A percentile compares a stretch with the other conserved stretches of the same genome.
Conservation (phyloP, 30 jellyfish, hydroid and myxozoan species). For the Nemopilema nomurai region DNA sequence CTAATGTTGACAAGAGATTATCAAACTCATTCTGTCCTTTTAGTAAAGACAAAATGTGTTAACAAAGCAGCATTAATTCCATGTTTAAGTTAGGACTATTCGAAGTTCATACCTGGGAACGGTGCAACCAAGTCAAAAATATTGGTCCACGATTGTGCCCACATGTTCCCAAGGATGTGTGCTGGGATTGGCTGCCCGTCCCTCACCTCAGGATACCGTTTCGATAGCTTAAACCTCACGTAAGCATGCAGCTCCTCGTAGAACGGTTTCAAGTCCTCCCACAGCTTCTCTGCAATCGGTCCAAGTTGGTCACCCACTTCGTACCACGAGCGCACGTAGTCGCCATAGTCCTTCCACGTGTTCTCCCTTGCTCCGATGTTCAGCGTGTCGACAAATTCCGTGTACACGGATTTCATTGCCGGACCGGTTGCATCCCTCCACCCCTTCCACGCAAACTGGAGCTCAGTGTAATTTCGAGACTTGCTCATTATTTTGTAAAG, state of each 20-base stretch:
- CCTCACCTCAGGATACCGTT: conserved; percentile 57
- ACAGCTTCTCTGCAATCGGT: conserved; percentile 75
- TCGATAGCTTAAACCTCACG: conserved; percentile 75
- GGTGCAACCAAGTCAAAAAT: conserved; percentile 84
- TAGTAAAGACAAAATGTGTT: too few species aligned
- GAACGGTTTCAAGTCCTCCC: conserved; percentile 92
- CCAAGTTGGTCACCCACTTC: conserved; percentile 77
- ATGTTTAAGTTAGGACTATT: background rate
- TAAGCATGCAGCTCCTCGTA: conserved; percentile 95
- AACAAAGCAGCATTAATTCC: background rate
- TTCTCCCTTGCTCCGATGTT: conserved; percentile 91
- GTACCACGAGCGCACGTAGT: conserved; percentile 79
- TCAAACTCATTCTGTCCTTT: too few species aligned
- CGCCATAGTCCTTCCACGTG: conserved; percentile 84
- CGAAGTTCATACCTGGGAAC: conserved; percentile 73
- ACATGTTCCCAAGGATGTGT: conserved; percentile 95
- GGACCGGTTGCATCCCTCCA: conserved; percentile 96
- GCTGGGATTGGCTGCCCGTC: conserved; percentile 97
- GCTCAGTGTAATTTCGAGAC: conserved; percentile 75
- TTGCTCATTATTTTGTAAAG: conserved; percentile 54
- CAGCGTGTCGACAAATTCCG: conserved; percentile 57
- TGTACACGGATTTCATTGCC: conserved; percentile 55
- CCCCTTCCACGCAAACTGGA: conserved; percentile 87
- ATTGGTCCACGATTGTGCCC: conserved; percentile 97
- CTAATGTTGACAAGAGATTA: too few species aligned